phyloP scores from a whole-genome alignment of 2,797 vertebrate genomes.

The Dryobates pubescens region DNA sequence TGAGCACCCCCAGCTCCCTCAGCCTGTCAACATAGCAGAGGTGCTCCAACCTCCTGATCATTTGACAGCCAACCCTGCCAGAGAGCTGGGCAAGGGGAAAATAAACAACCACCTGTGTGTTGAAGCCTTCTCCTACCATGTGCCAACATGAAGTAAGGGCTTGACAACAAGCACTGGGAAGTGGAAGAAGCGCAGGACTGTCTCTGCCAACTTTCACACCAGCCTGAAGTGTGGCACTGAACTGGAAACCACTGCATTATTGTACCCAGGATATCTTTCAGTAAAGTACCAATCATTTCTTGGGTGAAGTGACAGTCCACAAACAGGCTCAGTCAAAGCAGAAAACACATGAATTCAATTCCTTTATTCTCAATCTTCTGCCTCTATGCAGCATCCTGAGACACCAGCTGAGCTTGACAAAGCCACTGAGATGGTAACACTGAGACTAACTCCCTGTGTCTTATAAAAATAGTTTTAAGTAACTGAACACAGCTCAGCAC shows the following conservation, averaged over 20 bases:
- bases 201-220: neutral
- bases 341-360: neutral
- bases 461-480: neutral
- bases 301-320: neutral
- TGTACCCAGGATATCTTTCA: neutral
- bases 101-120: neutral
- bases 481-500: neutral
- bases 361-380: neutral
- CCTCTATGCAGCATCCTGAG: neutral
- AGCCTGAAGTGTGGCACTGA: neutral
- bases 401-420: neutral
- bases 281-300: neutral
- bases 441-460: neutral
- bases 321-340: neutral
- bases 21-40: too few species aligned
- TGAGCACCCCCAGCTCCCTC: too few species aligned
- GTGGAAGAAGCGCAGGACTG: neutral
- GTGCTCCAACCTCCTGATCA: too few species aligned
- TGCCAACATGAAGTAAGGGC: neutral
- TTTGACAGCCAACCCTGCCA: neutral
- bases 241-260: neutral
- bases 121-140: neutral
- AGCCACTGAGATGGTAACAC: neutral
- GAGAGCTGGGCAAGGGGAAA: accelerated
- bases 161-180: neutral